A percentile compares a stretch with the other conserved stretches of the same genome.
Conservation (phyloP, 2,888 invertebrate species). For the Caenorhabditis sulstoni region DNA sequence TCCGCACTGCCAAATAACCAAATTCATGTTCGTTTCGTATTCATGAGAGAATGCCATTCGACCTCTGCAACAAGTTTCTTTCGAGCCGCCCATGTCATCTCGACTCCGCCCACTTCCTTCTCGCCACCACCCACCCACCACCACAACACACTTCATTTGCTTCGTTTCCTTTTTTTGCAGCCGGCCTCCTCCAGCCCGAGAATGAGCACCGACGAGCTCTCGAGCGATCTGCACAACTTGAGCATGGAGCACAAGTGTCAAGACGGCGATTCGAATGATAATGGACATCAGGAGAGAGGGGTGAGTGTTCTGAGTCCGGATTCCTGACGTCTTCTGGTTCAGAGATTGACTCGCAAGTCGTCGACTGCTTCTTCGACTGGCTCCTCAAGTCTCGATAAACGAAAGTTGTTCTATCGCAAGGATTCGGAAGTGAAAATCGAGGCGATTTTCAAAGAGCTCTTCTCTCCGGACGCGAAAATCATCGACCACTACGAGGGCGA, state of each 20-base stretch:
- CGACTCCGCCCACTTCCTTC: slow-evolving; percentile 17
- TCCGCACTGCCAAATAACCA: slow-evolving; percentile 49
- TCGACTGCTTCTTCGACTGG: slow-evolving; percentile 27
- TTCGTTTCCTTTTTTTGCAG: slow-evolving; percentile 2
- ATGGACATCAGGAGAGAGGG: slow-evolving; percentile 36
- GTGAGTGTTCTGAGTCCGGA: slow-evolving; percentile 2
- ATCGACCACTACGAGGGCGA: slow-evolving; percentile 50
- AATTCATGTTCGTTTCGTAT: slow-evolving; percentile 56
- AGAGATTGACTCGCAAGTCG: slow-evolving; percentile 46
- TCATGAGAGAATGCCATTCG: slow-evolving; percentile 59
- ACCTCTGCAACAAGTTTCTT: slow-evolving; percentile 46
- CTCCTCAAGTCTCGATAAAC: slow-evolving; percentile 28
- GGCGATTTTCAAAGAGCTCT: slow-evolving; percentile 56
- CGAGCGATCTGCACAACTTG: slow-evolving; percentile 24
- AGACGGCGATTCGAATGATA: background rate
- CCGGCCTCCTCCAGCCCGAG: too few species aligned
- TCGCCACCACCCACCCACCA: slow-evolving; percentile 15
- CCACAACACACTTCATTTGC: background rate
- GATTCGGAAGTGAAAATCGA: slow-evolving; percentile 59
- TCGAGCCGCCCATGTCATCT: background rate
- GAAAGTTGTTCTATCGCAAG: slow-evolving; percentile 29
- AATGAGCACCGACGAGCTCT: slow-evolving; percentile 40
- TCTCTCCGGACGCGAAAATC: slow-evolving; percentile 59
- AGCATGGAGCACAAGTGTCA: slow-evolving; percentile 14
- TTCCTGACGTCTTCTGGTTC: slow-evolving; percentile 4